A percentile compares a stretch with the other conserved stretches of the same genome.
These are phyloP conservation scores for Chrysomela aeneicollis DNA, from an alignment of 2,888 invertebrate genomes.

Conservation along the genomic window DNA sequence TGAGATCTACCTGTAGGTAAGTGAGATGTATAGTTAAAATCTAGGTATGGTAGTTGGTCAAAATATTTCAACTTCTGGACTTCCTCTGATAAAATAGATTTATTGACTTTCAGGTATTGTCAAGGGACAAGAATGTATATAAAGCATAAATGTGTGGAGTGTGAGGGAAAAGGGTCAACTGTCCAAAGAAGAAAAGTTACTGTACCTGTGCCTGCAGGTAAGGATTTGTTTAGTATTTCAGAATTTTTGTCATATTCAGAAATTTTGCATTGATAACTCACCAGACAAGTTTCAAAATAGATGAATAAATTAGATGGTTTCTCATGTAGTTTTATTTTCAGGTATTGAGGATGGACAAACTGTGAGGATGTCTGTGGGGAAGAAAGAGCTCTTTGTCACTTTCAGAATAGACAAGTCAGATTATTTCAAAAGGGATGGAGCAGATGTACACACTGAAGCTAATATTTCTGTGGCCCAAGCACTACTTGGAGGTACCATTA, in stretches of 20 bases:
- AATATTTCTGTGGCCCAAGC: slow-evolving; percentile 91
- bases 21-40: too few species aligned
- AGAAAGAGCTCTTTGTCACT: slow-evolving; percentile 91
- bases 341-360: slow-evolving; percentile 97
- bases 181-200: slow-evolving; percentile 89
- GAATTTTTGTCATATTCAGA: background rate
- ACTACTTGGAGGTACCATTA: slow-evolving; percentile 89
- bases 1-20: slow-evolving; percentile 86
- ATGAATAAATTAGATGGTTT: too few species aligned
- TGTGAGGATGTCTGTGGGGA: slow-evolving; percentile 91
- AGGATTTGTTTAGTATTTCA: slow-evolving; percentile 14
- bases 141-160: slow-evolving; percentile 89
- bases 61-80: too few species aligned
- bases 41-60: too few species aligned
- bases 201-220: slow-evolving; percentile 91
- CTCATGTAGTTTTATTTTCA: slow-evolving; percentile 41
- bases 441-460: slow-evolving; percentile 96
- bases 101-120: slow-evolving; percentile 69
- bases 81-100: too few species aligned
- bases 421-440: slow-evolving; percentile 91
- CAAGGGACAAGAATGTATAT: slow-evolving; percentile 87
- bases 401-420: slow-evolving; percentile 90
- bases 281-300: too few species aligned
- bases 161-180: slow-evolving; percentile 86
- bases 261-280: too few species aligned